Conservation (phyloP, 2,113 vertebrate genomes). For the Festucalex cinctus region DNA sequence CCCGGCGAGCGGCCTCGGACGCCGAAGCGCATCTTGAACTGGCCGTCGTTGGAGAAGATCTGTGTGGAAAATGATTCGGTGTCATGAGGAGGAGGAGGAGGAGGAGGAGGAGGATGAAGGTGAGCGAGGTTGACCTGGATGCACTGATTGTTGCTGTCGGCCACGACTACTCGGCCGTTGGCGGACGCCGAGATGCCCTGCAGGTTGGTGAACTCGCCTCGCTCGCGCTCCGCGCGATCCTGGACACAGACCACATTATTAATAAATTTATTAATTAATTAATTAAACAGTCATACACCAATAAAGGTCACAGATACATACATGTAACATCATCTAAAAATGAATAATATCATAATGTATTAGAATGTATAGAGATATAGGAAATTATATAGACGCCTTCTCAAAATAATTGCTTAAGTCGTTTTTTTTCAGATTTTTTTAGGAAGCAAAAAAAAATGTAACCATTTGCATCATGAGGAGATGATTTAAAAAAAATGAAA, state of each 20-base stretch:
- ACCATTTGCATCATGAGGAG: too few species aligned
- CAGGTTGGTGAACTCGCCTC: slow-evolving; percentile 94
- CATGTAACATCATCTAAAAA: too few species aligned
- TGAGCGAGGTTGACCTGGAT: slow-evolving; percentile 78
- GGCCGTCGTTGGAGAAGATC: slow-evolving; percentile 93
- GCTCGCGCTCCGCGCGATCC: slow-evolving; percentile 90
- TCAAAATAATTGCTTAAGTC: too few species aligned
- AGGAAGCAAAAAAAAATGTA: too few species aligned
- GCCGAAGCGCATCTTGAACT: slow-evolving; percentile 94
- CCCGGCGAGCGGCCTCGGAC: slow-evolving; percentile 90
- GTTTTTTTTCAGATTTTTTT: too few species aligned
- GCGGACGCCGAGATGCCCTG: slow-evolving; percentile 90
- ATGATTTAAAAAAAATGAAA: too few species aligned
- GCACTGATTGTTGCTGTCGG: slow-evolving; percentile 97
- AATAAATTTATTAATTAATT: too few species aligned
- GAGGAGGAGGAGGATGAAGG: background rate
- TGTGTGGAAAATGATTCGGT: slow-evolving; percentile 29
- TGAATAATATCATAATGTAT: too few species aligned
- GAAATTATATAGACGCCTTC: too few species aligned
- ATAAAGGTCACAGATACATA: too few species aligned
- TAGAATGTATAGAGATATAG: too few species aligned
- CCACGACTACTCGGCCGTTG: slow-evolving; percentile 88
- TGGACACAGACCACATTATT: slow-evolving; percentile 39
- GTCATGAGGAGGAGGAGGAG: background rate
- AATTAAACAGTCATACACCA: too few species aligned